Base-by-base conservation (phyloP, 1,140 invertebrate species). In the Achroia grisella region DNA sequence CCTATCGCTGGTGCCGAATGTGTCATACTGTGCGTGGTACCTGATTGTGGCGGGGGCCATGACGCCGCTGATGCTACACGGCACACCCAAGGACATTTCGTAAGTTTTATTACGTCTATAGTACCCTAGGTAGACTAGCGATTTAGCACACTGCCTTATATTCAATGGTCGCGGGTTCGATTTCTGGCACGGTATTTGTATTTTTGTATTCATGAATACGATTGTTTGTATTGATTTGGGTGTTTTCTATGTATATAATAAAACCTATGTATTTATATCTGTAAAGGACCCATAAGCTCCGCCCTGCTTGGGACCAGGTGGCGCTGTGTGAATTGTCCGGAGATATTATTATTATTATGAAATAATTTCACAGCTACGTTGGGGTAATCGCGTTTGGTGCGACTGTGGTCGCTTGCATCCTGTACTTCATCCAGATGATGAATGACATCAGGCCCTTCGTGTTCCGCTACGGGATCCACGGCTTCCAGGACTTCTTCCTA, bases 41-140 rank as follows among this genome's bases (percentile, higher is more conserved):
- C 62, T 93, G 1, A 82, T 93, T 1, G 88, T 94, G 9, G 89
- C 89, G 0, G 71, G 82, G 0, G 59, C 87, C 0, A 79, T 94
- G 37, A 88, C 88, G 5, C 91, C 92, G 0, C 63, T 91, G 0
- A 89, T 91, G 54, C 91, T 92, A 84, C 86, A 93, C 1, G 92
- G 91, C 27, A 90, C 91, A 4, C 93, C 93, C 1, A 91, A 91
- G 62, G 91, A 93, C 56, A 93, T 93, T 69, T 89, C 89, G 92
- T 92, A 81, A 86, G 83, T 75, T 10, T 27, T 29, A 46, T 34
- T 29, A 11, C 17, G 11, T 30, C 6, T 28, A 15, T 23, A 31
- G 15, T 17, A 31, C n/a, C n/a, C n/a, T n/a, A n/a, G n/a, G n/a
- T n/a, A n/a, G n/a, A n/a, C n/a, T n/a, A n/a, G n/a, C n/a, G n/a